Percentiles rank a stretch among this genome's conserved stretches.
Conservation (phyloP, 1,140 invertebrate genomes). For the Meloidogyne hapla region DNA sequence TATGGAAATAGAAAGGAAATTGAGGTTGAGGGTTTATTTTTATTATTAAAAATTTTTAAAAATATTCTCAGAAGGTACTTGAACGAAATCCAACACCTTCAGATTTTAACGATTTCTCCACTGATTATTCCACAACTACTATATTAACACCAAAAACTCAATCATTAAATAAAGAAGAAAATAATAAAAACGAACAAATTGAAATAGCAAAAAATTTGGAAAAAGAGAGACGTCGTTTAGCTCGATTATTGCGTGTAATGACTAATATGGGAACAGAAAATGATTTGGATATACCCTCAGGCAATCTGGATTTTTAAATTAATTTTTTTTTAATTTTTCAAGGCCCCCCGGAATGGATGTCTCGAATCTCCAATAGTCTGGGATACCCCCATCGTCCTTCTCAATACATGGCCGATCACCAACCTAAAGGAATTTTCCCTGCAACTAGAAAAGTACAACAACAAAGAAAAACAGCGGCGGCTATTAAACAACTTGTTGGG, state of each 20-base stretch:
- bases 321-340: neutral
- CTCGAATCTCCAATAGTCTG: neutral
- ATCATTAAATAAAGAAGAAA: neutral
- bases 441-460: neutral
- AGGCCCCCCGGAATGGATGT: neutral
- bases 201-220: neutral
- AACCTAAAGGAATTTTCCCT: neutral
- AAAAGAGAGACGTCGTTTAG: neutral
- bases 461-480: neutral
- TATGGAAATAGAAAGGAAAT: neutral
- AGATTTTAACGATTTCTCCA: neutral
- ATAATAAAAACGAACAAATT: neutral
- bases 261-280: neutral
- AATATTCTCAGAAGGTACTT: neutral
- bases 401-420: neutral
- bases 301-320: neutral
- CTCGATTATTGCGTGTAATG: neutral
- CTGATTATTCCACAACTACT: neutral
- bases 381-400: neutral
- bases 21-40: neutral
- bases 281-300: neutral
- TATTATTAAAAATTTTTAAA: neutral
- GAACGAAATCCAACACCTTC: neutral
- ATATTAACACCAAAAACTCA: no score
- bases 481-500: neutral